A percentile compares a stretch with the other conserved stretches of the same genome.
These are phyloP conservation scores for Enteromius fasciolatus DNA, from an alignment of 2,797 vertebrate species.

Conservation along the genomic window DNA sequence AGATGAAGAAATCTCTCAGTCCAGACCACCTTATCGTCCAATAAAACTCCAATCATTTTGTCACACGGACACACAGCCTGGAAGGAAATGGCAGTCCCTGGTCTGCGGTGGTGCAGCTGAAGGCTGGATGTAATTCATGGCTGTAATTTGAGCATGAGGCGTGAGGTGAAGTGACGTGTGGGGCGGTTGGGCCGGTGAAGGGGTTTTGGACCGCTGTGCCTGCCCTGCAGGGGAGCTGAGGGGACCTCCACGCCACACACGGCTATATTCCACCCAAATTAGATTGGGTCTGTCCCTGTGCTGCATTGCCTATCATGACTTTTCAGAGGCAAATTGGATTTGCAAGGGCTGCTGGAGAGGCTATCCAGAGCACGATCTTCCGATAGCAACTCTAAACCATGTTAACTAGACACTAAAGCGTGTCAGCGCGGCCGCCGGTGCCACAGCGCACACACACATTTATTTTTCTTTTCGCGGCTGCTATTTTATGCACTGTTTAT, in stretches of 20 bases:
- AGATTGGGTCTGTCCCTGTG: constrained; percentile 93
- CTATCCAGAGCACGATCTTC: constrained; percentile 78
- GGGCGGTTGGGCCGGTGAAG: neutral
- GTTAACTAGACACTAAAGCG: constrained; percentile 74
- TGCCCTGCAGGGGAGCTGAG: constrained; percentile 46
- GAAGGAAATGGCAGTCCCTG: constrained; percentile 42
- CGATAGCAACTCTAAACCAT: constrained; percentile 72
- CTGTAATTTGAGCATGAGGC: constrained; percentile 43
- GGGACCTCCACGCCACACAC: constrained; percentile 81
- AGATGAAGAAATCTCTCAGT: constrained; percentile 43
- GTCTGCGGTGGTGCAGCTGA: constrained; percentile 14
- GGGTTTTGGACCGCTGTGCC: constrained; percentile 13
- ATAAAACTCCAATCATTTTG: constrained; percentile 54
- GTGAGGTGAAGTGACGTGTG: constrained; percentile 53
- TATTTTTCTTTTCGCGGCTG: constrained; percentile 51
- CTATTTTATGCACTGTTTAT: neutral
- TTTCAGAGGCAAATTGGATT: constrained; percentile 94
- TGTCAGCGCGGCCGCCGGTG: constrained; percentile 59
- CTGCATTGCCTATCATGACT: constrained; percentile 94
- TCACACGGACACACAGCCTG: constrained; percentile 46
- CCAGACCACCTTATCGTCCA: constrained; percentile 51
- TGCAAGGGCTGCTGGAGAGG: constrained; percentile 75
- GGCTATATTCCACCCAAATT: constrained; percentile 96
- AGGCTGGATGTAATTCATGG: constrained; percentile 57
- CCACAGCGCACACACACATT: constrained; percentile 56